phyloP scores from a whole-genome alignment of 2,797 vertebrate species.

The Ispidina lecontei region DNA sequence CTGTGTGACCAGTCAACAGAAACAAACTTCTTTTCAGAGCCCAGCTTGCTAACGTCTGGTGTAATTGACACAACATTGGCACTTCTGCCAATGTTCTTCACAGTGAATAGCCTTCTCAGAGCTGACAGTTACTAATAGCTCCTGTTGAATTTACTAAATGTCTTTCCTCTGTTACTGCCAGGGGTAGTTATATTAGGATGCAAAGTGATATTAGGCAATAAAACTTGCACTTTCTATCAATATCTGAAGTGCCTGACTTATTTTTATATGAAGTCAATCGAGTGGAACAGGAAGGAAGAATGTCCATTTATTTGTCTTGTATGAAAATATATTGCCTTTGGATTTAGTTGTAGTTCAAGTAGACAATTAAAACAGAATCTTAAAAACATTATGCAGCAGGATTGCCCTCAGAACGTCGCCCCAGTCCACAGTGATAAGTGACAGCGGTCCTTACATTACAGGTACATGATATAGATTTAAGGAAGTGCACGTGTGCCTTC shows the following conservation, averaged over 20 bases:
- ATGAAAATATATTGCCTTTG: neutral
- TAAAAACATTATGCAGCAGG: neutral
- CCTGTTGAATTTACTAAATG: constrained; percentile 27
- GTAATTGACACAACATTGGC: constrained; percentile 42
- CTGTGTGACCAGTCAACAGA: neutral
- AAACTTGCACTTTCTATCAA: constrained; percentile 24
- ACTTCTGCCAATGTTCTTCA: constrained; percentile 6
- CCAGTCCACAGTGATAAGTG: neutral
- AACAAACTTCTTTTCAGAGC: neutral
- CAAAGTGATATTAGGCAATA: constrained; percentile 43
- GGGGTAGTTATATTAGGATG: constrained; percentile 16
- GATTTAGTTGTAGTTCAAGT: neutral
- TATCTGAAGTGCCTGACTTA: constrained; percentile 2
- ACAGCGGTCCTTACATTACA: neutral
- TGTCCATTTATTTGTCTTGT: neutral
- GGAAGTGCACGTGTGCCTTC: neutral
- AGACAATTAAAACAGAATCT: neutral
- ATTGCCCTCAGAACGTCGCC: neutral
- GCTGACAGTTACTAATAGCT: constrained; percentile 49
- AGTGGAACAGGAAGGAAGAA: neutral
- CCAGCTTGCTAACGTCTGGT: neutral
- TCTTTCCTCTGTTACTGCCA: constrained; percentile 10
- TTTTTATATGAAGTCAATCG: constrained; percentile 2
- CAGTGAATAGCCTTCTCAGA: neutral
- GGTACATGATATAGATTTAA: accelerated